Evolutionary conservation across 1,140 invertebrate genomes (phyloP).

Genomic region (Riptortus pedestris): DNA sequence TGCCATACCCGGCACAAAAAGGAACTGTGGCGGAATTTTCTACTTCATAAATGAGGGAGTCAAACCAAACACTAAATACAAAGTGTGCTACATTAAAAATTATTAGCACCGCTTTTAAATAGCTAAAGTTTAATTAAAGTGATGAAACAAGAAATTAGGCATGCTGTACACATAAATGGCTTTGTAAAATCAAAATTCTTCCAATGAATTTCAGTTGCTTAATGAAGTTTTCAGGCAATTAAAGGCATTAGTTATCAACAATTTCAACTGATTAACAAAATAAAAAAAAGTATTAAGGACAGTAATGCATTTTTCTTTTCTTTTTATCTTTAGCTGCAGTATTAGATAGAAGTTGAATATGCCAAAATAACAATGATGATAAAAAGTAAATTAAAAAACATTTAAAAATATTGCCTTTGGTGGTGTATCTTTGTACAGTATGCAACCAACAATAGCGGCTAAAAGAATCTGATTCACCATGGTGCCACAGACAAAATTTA

Average conservation of each 20-base stretch:
- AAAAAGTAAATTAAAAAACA: constrained; percentile 18
- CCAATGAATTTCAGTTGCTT: constrained; percentile 12
- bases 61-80: constrained; percentile 11
- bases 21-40: constrained; percentile 13
- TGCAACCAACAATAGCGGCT: constrained; percentile 29
- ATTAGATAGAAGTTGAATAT: constrained; percentile 17
- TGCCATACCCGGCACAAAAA: constrained; percentile 13
- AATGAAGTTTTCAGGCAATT: constrained; percentile 15
- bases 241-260: constrained; percentile 17
- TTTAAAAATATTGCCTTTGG: constrained; percentile 26
- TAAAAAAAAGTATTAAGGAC: constrained; percentile 26
- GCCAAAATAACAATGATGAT: constrained; percentile 10
- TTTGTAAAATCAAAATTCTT: constrained; percentile 12
- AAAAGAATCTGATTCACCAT: constrained; percentile 25
- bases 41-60: constrained; percentile 8
- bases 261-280: constrained; percentile 13
- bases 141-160: constrained; percentile 15
- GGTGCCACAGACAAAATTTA: constrained; percentile 28
- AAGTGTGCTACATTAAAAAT: constrained; percentile 17
- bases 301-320: constrained; percentile 23
- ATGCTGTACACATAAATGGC: constrained; percentile 17
- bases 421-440: constrained; percentile 28
- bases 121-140: background rate
- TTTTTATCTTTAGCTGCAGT: constrained; percentile 10
- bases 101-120: constrained; percentile 17